Conservation (phyloP, 2,113 vertebrate species). For the Chascanopsetta lugubris region DNA sequence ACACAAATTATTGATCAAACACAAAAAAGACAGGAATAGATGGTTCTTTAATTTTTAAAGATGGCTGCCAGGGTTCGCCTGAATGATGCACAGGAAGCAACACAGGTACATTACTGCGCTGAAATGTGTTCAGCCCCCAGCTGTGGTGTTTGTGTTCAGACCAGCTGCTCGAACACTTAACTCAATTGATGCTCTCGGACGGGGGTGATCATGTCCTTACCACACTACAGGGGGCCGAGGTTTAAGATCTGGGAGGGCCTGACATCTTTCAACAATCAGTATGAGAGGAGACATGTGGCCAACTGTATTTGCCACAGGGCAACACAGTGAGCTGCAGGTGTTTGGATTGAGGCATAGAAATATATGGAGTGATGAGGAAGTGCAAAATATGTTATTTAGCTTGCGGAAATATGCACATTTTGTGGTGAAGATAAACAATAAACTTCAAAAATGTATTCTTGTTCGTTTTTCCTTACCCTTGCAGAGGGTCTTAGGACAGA, state of each 20-base stretch:
- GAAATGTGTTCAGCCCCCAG: neutral
- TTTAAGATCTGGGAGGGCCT: neutral
- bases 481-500: no score
- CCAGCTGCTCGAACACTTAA: neutral
- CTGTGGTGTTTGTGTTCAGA: neutral
- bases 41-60: conserved; percentile 39
- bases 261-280: no score
- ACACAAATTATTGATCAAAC: conserved; percentile 7
- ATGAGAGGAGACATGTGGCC: no score
- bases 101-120: neutral
- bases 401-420: no score
- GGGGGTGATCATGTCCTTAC: neutral
- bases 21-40: conserved; percentile 14
- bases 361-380: no score
- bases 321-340: no score
- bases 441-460: no score
- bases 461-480: no score
- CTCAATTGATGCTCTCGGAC: neutral
- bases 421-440: no score
- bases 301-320: no score
- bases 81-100: neutral
- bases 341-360: no score
- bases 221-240: neutral
- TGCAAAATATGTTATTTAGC: no score
- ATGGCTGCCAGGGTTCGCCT: conserved; percentile 20